These are phyloP conservation scores for Rhea americana DNA, from an alignment of 2,113 vertebrate species.

Conservation along the genomic window DNA sequence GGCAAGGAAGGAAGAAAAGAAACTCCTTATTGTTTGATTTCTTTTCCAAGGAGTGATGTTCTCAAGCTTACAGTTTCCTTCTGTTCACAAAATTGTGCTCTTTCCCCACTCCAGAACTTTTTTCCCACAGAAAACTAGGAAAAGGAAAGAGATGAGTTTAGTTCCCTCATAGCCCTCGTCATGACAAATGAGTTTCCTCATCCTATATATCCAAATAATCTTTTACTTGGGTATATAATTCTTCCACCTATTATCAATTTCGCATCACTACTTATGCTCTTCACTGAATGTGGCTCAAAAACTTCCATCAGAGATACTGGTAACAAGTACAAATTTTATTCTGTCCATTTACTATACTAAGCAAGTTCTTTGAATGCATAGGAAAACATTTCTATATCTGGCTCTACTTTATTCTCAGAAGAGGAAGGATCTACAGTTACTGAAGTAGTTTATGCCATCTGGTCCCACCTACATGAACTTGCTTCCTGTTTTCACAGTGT, in stretches of 20 bases:
- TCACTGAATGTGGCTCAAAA: background rate
- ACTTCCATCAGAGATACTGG: background rate
- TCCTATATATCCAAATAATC: background rate
- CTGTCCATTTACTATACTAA: background rate
- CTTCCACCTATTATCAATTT: background rate
- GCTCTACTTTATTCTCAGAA: background rate
- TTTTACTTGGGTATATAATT: background rate
- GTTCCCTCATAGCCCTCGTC: background rate
- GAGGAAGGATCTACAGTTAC: slow-evolving; percentile 8
- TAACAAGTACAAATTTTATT: background rate
- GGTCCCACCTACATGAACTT: slow-evolving; percentile 61
- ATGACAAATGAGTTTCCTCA: background rate
- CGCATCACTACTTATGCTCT: background rate
- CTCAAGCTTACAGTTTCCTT: background rate
- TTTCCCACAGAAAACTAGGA: background rate
- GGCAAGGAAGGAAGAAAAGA: background rate
- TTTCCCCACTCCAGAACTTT: background rate
- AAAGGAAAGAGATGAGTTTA: background rate
- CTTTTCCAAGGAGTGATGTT: background rate
- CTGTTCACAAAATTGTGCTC: background rate
- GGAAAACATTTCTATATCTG: background rate
- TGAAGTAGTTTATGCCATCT: slow-evolving; percentile 39
- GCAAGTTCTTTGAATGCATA: background rate
- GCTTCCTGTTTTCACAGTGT: slow-evolving; percentile 69
- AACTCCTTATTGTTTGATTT: background rate